Percentiles rank a stretch among this genome's conserved stretches.
Conservation (phyloP, 1,140 invertebrate genomes). For the Metaphire vulgaris region DNA sequence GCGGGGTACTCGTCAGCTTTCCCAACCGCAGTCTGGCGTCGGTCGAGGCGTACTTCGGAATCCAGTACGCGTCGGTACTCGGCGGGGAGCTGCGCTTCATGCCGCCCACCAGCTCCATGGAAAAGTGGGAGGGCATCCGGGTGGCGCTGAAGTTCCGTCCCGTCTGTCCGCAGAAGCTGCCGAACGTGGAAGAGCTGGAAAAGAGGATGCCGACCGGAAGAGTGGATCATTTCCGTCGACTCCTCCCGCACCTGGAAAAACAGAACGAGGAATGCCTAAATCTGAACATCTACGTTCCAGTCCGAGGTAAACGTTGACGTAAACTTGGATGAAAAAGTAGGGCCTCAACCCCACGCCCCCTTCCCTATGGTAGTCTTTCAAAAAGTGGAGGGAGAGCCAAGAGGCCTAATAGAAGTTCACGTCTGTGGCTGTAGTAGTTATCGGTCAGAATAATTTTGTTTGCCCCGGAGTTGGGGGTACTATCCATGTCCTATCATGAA, state of each 20-base stretch:
- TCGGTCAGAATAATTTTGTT: too few relatives aligned
- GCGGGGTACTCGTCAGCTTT: not conserved
- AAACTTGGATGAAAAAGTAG: too few relatives aligned
- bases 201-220: constrained; percentile 17
- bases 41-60: constrained; percentile 26
- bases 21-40: not conserved
- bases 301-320: not conserved
- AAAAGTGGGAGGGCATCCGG: constrained; percentile 21
- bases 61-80: constrained; percentile 29
- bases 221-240: not conserved
- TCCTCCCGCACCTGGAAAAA: constrained; percentile 6
- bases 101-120: constrained; percentile 25
- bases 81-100: constrained; percentile 26
- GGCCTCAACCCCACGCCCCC: too few relatives aligned
- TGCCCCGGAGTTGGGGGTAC: too few relatives aligned
- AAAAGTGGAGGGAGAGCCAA: too few relatives aligned
- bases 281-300: constrained; percentile 32
- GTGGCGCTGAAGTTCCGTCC: constrained; percentile 19
- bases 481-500: too few relatives aligned
- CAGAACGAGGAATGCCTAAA: constrained; percentile 33
- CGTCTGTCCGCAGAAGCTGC: constrained; percentile 24
- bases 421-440: too few relatives aligned
- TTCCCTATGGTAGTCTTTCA: too few relatives aligned
- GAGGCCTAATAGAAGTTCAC: too few relatives aligned
- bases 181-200: constrained; percentile 17